These are phyloP conservation scores for Eidolon dupreanum DNA, from an alignment of 2,797 vertebrate species.

Conservation along the genomic window DNA sequence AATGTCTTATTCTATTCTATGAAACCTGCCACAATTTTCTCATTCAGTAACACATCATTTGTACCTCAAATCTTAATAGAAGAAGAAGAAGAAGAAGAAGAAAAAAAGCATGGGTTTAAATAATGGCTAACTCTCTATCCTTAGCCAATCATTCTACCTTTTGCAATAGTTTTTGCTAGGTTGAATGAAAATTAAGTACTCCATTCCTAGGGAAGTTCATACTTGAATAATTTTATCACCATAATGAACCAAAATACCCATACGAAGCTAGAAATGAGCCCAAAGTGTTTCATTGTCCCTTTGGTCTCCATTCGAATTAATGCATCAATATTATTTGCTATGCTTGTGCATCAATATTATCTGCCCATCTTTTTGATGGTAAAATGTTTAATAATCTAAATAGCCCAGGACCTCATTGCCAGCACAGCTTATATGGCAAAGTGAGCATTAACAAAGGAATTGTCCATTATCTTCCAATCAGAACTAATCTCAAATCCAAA, in stretches of 20 bases:
- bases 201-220: background rate
- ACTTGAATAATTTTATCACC: background rate
- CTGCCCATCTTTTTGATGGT: background rate
- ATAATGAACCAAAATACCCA: background rate
- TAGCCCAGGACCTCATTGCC: background rate
- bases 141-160: background rate
- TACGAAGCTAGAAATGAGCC: background rate
- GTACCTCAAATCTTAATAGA: background rate
- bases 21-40: background rate
- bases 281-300: background rate
- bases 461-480: background rate
- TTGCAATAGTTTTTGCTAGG: background rate
- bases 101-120: background rate
- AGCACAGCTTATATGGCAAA: background rate
- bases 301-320: background rate
- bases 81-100: background rate
- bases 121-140: background rate
- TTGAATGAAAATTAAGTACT: background rate
- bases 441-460: background rate
- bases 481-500: background rate
- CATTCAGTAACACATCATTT: background rate
- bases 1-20: background rate
- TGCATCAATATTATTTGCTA: background rate
- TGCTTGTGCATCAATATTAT: background rate
- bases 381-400: background rate